A percentile compares a stretch with the other conserved stretches of the same genome.
phyloP scores from a whole-genome alignment of 2,797 vertebrate species.

The Liasis olivaceus region DNA sequence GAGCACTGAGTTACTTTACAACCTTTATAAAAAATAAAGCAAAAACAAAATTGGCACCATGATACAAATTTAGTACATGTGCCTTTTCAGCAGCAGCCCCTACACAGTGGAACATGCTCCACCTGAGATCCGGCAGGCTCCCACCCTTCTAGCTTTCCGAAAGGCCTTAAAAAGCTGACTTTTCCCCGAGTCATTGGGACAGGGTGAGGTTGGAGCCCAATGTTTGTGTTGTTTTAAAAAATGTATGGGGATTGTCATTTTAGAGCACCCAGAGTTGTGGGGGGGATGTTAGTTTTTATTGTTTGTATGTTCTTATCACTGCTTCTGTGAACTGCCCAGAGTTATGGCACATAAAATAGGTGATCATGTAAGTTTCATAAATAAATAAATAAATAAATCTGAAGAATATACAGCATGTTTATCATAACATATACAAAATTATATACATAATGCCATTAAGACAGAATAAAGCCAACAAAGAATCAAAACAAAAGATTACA shows the following conservation, averaged over 20 bases:
- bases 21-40: background rate
- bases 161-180: background rate
- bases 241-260: background rate
- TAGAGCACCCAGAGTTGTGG: background rate
- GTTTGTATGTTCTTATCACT: background rate
- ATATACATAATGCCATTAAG: background rate
- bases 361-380: background rate
- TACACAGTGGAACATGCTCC: background rate
- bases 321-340: background rate
- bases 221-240: background rate
- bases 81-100: background rate
- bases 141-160: background rate
- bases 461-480: background rate
- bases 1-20: fast-evolving
- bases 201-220: background rate
- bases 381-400: background rate
- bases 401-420: background rate
- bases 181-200: background rate
- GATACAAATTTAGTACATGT: background rate
- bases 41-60: background rate
- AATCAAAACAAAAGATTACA: background rate
- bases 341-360: background rate
- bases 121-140: background rate
- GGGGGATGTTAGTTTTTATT: background rate
- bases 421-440: background rate